These are phyloP conservation scores for Trichopria drosophilae DNA, from an alignment of 2,888 invertebrate genomes.

Conservation along the genomic window DNA sequence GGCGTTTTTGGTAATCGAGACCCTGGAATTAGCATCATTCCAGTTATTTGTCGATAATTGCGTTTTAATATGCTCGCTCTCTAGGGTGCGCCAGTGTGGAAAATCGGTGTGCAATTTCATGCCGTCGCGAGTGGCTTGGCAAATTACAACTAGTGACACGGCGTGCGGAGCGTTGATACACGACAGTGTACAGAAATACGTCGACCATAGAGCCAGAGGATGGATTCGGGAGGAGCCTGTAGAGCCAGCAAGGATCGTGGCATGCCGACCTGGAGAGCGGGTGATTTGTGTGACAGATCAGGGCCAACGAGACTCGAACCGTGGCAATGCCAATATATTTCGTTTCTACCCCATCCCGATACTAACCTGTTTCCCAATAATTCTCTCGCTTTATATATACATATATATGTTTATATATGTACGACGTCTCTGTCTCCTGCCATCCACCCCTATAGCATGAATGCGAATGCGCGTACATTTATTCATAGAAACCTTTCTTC, in stretches of 20 bases:
- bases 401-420: conserved; percentile 28
- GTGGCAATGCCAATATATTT: conserved; percentile 47
- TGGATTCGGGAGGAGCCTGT: conserved; percentile 5
- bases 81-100: too few species aligned
- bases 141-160: neutral
- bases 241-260: conserved; percentile 29
- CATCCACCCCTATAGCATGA: too few species aligned
- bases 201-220: conserved; percentile 10
- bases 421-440: too few species aligned
- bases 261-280: conserved; percentile 36
- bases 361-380: conserved; percentile 53
- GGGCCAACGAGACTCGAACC: conserved; percentile 45
- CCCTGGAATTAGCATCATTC: too few species aligned
- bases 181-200: conserved; percentile 31
- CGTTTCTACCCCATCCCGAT: conserved; percentile 35
- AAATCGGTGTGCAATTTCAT: too few species aligned
- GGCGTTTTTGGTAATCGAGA: too few species aligned
- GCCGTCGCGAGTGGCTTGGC: neutral
- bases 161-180: conserved; percentile 18
- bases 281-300: conserved; percentile 55
- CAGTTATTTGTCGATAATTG: too few species aligned
- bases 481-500: too few species aligned
- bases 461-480: too few species aligned
- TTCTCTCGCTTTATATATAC: conserved; percentile 31
- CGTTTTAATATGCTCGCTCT: too few species aligned